A percentile compares a stretch with the other conserved stretches of the same genome.
phyloP scores from a whole-genome alignment of 2,113 vertebrate genomes.

The Nesogale talazaci region DNA sequence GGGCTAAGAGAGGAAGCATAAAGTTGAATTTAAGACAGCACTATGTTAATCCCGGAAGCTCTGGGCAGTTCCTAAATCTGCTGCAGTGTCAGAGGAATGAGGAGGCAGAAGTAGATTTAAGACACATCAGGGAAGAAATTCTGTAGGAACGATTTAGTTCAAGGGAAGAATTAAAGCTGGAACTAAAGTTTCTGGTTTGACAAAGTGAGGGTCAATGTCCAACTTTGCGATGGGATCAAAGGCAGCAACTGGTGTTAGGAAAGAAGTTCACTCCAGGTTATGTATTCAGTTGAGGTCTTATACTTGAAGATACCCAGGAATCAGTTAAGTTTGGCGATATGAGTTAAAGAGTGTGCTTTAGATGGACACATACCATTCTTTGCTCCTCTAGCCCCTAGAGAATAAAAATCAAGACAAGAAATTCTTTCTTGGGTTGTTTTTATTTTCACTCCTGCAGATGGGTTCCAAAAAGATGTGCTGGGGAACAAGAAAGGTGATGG shows the following conservation, averaged over 20 bases:
- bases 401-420: neutral
- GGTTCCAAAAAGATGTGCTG: neutral
- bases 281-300: neutral
- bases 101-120: neutral
- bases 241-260: neutral
- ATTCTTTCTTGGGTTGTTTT: neutral
- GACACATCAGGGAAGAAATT: neutral
- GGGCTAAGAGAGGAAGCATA: too few relatives aligned
- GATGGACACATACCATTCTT: neutral
- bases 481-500: neutral
- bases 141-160: neutral
- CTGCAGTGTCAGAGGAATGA: neutral
- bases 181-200: neutral
- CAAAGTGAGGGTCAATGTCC: neutral
- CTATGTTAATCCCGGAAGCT: neutral
- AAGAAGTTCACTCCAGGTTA: neutral
- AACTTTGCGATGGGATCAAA: neutral
- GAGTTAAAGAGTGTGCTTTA: neutral
- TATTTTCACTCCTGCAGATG: neutral
- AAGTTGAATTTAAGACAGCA: neutral
- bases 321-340: neutral
- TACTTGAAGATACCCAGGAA: neutral
- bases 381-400: neutral
- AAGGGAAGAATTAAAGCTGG: neutral
- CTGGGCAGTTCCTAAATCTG: neutral